Base-by-base conservation (phyloP, 2,113 vertebrate species). In the Zosterops hypoxanthus region DNA sequence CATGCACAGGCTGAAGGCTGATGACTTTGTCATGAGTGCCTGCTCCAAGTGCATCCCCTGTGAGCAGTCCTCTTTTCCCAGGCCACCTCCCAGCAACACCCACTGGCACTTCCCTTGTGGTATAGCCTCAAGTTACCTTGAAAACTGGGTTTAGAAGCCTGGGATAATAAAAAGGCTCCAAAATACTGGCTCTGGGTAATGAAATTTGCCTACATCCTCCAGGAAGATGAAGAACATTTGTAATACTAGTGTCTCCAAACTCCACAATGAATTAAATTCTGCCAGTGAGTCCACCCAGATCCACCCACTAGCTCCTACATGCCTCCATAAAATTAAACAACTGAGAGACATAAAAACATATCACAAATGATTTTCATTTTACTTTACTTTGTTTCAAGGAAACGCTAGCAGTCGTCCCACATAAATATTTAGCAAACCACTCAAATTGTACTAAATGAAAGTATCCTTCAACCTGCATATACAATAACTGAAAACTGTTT, bases 351-450 rank as follows among this genome's bases (percentile, higher is more conserved):
- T 94, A 94, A 89, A 47, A 14, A 33, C 3, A 3, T 26, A 83
- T 61, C 56, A 78, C 33, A 86, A 91, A 55, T 12, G 4, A 88
- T 90, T 96, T 96, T 96, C 85, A 75, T 95, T 97, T 94, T 61
- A 90, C 79, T 97, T 96, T 17, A 95, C 91, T 95, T 96, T 89
- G 50, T 84, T 97, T 95, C 89, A 94, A 61, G 83, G 73, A 96
- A 97, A 96, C 24, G 16, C 34, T 60, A 72, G 41, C 52, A 92
- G 78, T 29, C 14, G 47, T 63, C 92, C 39, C 31, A 55, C 66
- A 98, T 96, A 97, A 97, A 97, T 98, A 97, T 97, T 97, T 97
- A 98, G 96, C 82, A 91, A 92, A 88, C 46, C 79, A 83, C 78
- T 95, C 72, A 61, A 90, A 96, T 4, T 64, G 44, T 83, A 96